These are phyloP conservation scores for Amblyteles armatorius DNA, from an alignment of 2,888 invertebrate species.

Conservation along the genomic window DNA sequence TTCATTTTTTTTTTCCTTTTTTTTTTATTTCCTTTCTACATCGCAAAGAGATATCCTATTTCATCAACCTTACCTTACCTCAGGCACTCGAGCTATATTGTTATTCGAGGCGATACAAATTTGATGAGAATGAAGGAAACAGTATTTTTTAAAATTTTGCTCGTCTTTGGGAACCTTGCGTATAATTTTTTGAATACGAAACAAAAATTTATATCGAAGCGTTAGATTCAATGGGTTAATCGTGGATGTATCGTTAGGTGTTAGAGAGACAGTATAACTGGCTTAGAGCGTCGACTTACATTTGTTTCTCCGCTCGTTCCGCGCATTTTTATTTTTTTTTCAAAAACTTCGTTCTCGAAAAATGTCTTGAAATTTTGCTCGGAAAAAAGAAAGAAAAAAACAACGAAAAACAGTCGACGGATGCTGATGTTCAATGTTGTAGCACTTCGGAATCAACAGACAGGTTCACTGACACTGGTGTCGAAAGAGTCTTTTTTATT, in stretches of 20 bases:
- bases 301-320: constrained; percentile 55
- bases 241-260: not conserved
- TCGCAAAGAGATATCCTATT: constrained; percentile 64
- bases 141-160: not conserved
- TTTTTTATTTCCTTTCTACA: constrained; percentile 42
- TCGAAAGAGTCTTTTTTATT: constrained; percentile 13
- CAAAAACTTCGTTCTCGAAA: not conserved
- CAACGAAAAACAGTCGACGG: not conserved
- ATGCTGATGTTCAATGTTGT: not conserved
- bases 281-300: constrained; percentile 49
- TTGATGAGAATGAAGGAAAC: not conserved
- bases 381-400: not conserved
- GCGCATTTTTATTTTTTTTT: constrained; percentile 28
- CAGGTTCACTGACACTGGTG: constrained; percentile 69
- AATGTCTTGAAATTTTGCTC: too few relatives aligned
- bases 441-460: constrained; percentile 53
- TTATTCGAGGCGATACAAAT: constrained; percentile 26
- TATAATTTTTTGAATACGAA: not conserved
- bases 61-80: constrained; percentile 55
- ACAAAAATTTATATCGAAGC: not conserved
- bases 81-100: constrained; percentile 45
- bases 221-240: not conserved
- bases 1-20: constrained; percentile 30
- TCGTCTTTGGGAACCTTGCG: not conserved
- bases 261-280: not conserved